Evolutionary conservation across 2,113 vertebrate genomes (phyloP).

Genomic region (Lontra canadensis): DNA sequence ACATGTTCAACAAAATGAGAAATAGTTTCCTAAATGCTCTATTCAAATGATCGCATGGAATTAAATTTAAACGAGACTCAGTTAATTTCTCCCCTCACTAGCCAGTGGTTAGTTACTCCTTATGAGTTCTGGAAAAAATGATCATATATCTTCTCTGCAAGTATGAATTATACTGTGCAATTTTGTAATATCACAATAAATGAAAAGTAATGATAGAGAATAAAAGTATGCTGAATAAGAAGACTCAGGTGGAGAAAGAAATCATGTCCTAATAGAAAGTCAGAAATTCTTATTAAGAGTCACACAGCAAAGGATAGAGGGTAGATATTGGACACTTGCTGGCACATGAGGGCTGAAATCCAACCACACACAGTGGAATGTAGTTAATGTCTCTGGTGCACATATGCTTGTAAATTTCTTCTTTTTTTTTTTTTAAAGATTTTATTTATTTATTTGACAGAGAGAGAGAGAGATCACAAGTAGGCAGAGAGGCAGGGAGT

Average conservation of each 20-base stretch:
- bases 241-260: neutral
- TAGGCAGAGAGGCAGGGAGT: too few relatives aligned
- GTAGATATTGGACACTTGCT: neutral
- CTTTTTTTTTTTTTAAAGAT: too few relatives aligned
- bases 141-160: neutral
- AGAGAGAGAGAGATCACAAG: too few relatives aligned
- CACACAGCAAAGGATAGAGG: neutral
- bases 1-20: neutral
- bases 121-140: neutral
- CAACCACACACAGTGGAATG: neutral
- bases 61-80: neutral
- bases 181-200: neutral
- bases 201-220: neutral
- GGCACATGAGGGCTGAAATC: neutral
- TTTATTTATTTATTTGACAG: too few relatives aligned
- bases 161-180: neutral
- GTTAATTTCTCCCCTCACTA: neutral
- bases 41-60: neutral
- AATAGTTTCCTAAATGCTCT: neutral
- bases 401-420: neutral
- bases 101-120: neutral
- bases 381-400: neutral
- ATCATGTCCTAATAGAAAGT: neutral
- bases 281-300: neutral
- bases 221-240: neutral